These are phyloP conservation scores for Heliconius hortense DNA, from an alignment of 2,888 invertebrate species.

Conservation along the genomic window DNA sequence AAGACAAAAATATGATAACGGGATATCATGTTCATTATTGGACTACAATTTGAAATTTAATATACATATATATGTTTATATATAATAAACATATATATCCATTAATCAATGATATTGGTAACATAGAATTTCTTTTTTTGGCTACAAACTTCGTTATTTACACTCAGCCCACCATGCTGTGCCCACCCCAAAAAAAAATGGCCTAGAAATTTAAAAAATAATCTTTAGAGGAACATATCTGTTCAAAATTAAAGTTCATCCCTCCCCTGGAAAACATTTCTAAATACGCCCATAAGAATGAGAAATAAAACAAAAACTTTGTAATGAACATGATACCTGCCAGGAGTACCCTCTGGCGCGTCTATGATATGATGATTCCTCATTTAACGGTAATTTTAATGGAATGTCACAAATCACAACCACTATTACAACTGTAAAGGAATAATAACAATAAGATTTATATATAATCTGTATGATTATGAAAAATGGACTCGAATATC, in stretches of 20 bases:
- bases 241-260: too few species aligned
- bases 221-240: too few species aligned
- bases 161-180: too few species aligned
- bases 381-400: conserved; percentile 24
- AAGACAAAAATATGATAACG: conserved; percentile 25
- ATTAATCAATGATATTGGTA: background rate
- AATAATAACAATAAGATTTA: background rate
- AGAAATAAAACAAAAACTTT: background rate
- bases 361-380: conserved; percentile 35
- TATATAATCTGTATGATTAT: background rate
- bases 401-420: conserved; percentile 40
- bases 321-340: conserved; percentile 18
- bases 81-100: too few species aligned
- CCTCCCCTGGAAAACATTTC: too few species aligned
- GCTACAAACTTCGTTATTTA: too few species aligned
- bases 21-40: conserved; percentile 25
- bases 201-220: too few species aligned
- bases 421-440: conserved; percentile 26
- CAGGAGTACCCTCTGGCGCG: background rate
- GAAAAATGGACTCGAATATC: background rate
- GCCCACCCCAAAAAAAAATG: too few species aligned
- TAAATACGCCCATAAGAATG: too few species aligned
- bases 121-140: too few species aligned
- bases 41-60: background rate
- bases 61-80: too few species aligned